These are phyloP conservation scores for Trachurus trachurus DNA, from an alignment of 2,797 vertebrate genomes.

Conservation along the genomic window DNA sequence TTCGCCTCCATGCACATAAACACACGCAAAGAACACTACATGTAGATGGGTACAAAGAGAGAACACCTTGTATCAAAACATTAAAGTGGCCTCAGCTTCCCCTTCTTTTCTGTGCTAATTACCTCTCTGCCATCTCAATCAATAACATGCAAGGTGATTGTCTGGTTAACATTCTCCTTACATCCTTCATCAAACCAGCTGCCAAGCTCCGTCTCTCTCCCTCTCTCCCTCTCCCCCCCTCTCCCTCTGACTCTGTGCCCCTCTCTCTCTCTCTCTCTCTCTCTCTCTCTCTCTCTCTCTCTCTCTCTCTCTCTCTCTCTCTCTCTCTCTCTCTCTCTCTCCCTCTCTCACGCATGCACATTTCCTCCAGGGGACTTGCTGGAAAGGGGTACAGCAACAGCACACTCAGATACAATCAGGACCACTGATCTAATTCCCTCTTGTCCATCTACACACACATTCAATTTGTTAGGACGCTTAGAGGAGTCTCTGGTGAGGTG, in stretches of 20 bases:
- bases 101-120: conserved; percentile 84
- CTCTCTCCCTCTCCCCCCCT: conserved; percentile 19
- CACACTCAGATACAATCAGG: conserved; percentile 86
- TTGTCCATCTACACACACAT: conserved; percentile 88
- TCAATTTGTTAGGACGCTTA: conserved; percentile 87
- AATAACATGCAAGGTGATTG: conserved; percentile 88
- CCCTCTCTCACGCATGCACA: conserved; percentile 63
- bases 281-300: conserved; percentile 42
- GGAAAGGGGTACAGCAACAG: conserved; percentile 82
- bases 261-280: conserved; percentile 1
- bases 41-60: conserved; percentile 75
- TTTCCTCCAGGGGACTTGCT: conserved; percentile 78
- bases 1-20: conserved; percentile 28
- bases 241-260: conserved; percentile 10
- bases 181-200: conserved; percentile 86
- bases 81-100: conserved; percentile 79
- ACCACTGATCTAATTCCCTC: conserved; percentile 88
- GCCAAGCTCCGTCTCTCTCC: conserved; percentile 69
- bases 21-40: conserved; percentile 56
- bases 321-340: conserved; percentile 22
- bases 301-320: conserved; percentile 20
- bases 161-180: conserved; percentile 90
- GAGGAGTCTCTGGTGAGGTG: conserved; percentile 85
- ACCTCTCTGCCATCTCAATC: conserved; percentile 86
- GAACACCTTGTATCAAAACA: conserved; percentile 86